Percentiles rank a stretch among this genome's conserved stretches.
These are phyloP conservation scores for Drosophila neotestacea DNA, from an alignment of 2,888 invertebrate genomes.

Conservation along the genomic window DNA sequence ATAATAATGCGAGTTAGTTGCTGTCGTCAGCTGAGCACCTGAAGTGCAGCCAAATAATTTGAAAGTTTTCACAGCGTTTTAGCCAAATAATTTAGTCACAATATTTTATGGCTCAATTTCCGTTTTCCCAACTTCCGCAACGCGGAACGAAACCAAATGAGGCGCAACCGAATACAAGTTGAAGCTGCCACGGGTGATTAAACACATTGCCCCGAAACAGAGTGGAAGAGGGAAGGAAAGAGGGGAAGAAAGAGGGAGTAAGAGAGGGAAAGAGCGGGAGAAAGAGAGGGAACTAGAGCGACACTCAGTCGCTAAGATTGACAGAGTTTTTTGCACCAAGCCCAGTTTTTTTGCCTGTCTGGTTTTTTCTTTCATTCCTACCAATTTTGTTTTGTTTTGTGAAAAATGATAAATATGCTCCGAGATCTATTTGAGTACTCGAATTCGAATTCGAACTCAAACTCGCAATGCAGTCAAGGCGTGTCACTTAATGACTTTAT, in stretches of 20 bases:
- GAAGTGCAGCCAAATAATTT: conserved; percentile 30
- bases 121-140: conserved; percentile 73
- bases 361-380: conserved; percentile 35
- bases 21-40: conserved; percentile 28
- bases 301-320: background rate
- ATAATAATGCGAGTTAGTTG: conserved; percentile 12
- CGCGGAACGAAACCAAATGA: conserved; percentile 48
- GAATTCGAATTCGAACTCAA: background rate
- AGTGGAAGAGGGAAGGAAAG: conserved; percentile 21
- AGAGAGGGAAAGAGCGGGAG: background rate
- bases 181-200: conserved; percentile 70
- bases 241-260: background rate
- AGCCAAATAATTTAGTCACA: conserved; percentile 55
- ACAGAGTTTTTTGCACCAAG: conserved; percentile 56
- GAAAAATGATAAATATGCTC: conserved; percentile 68
- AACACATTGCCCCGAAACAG: conserved; percentile 39
- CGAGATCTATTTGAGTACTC: conserved; percentile 62
- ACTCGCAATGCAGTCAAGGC: conserved; percentile 57
- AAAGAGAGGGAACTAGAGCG: background rate
- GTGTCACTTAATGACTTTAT: conserved; percentile 73
- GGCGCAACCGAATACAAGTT: conserved; percentile 65
- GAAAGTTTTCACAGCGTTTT: conserved; percentile 40
- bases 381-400: conserved; percentile 30
- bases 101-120: conserved; percentile 77
- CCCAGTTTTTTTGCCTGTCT: conserved; percentile 52